Evolutionary conservation across 2,797 vertebrate genomes (phyloP).

Genomic region (Poeciliopsis turneri): DNA sequence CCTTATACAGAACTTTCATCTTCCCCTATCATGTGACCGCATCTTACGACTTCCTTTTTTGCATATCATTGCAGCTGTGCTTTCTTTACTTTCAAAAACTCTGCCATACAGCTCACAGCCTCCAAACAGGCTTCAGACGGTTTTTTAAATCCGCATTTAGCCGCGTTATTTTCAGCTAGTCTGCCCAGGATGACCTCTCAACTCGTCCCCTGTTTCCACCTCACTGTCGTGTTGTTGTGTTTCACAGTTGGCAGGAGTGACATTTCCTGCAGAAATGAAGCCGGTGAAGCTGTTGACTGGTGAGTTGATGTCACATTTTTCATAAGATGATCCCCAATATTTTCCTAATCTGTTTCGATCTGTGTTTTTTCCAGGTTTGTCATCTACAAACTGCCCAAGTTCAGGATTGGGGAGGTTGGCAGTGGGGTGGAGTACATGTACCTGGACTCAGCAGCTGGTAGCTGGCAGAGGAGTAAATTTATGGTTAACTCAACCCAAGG

Average conservation of each 20-base stretch:
- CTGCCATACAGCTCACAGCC: slow-evolving; percentile 10
- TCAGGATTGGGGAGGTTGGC: slow-evolving; percentile 65
- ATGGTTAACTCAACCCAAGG: slow-evolving; percentile 84
- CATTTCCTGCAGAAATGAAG: slow-evolving; percentile 90
- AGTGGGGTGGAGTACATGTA: slow-evolving; percentile 90
- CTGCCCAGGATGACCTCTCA: slow-evolving; percentile 26
- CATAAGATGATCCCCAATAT: not conserved
- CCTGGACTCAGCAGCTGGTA: slow-evolving; percentile 81
- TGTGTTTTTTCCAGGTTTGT: slow-evolving; percentile 81
- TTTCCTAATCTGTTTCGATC: not conserved
- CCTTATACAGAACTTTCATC: not conserved
- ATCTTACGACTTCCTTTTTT: slow-evolving; percentile 73
- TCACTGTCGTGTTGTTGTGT: slow-evolving; percentile 28
- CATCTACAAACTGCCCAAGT: slow-evolving; percentile 90
- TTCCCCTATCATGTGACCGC: slow-evolving; percentile 55
- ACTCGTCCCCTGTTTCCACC: slow-evolving; percentile 3
- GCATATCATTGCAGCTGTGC: slow-evolving; percentile 43
- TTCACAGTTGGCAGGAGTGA: slow-evolving; percentile 41
- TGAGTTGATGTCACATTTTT: slow-evolving; percentile 61
- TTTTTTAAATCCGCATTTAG: not conserved
- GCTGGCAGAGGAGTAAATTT: slow-evolving; percentile 84
- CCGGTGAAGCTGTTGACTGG: slow-evolving; percentile 89
- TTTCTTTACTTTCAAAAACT: slow-evolving; percentile 40
- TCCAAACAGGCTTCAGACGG: slow-evolving; percentile 5
- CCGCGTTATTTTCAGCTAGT: not conserved